Percentiles rank a stretch among this genome's conserved stretches.
Conservation (phyloP, 1,140 invertebrate genomes). For the Zaprionus gabonicus region DNA sequence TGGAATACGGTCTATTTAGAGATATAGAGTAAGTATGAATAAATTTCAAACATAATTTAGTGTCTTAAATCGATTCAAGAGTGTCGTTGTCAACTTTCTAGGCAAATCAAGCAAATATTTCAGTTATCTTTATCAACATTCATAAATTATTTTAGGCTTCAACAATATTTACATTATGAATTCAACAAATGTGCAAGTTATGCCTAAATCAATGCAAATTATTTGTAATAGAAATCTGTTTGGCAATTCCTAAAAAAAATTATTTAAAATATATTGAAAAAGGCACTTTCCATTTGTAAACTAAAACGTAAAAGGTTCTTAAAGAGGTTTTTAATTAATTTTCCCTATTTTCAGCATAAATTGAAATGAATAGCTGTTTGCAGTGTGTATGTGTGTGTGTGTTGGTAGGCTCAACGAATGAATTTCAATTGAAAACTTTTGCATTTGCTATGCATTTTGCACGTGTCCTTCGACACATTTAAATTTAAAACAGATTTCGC, state of each 20-base stretch:
- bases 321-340: not conserved
- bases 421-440: slow-evolving; percentile 6
- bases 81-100: no score
- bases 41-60: not conserved
- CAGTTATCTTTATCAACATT: not conserved
- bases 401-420: slow-evolving; percentile 5
- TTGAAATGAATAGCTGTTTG: not conserved
- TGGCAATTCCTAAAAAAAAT: not conserved
- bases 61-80: not conserved
- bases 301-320: not conserved
- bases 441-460: slow-evolving; percentile 8
- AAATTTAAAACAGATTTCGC: slow-evolving; percentile 26
- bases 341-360: not conserved
- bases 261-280: not conserved
- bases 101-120: no score
- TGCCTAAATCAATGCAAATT: not conserved
- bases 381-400: not conserved
- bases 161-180: not conserved
- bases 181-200: not conserved
- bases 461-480: slow-evolving; percentile 7
- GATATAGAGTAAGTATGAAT: not conserved
- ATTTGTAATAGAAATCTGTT: not conserved
- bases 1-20: no score
- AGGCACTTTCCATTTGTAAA: not conserved
- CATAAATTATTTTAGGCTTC: no score